These are phyloP conservation scores for Anticlea derivata DNA, from an alignment of 2,888 invertebrate species.

Conservation along the genomic window DNA sequence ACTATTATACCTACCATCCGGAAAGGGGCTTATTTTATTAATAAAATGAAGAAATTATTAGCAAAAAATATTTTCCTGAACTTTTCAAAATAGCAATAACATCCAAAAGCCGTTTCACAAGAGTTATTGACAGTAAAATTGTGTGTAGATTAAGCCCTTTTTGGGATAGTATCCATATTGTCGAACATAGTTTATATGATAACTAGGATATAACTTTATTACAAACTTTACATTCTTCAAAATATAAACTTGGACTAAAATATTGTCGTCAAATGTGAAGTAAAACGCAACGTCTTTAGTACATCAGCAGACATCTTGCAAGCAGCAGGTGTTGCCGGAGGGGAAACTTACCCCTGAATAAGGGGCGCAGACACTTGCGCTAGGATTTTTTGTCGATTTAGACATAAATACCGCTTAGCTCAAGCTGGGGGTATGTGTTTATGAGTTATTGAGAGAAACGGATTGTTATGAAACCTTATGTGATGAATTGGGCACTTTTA, in stretches of 20 bases:
- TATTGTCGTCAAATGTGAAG: constrained; percentile 9
- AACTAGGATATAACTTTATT: no score
- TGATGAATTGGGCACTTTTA: constrained; percentile 19
- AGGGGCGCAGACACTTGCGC: constrained; percentile 43
- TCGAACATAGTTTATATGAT: no score
- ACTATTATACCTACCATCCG: no score
- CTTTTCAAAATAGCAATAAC: no score
- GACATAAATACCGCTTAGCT: constrained; percentile 64
- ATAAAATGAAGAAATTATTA: no score
- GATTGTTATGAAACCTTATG: constrained; percentile 28
- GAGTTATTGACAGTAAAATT: no score
- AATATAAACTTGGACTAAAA: constrained; percentile 6
- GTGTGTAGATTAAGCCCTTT: no score
- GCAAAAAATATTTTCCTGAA: no score
- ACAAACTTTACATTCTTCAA: neutral
- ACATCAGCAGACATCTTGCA: constrained; percentile 56
- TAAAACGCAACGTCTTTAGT: constrained; percentile 50
- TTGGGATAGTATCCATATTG: no score
- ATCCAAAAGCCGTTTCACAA: no score
- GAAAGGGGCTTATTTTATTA: no score
- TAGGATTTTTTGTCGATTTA: constrained; percentile 68
- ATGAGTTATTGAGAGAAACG: constrained; percentile 41
- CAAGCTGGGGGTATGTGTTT: constrained; percentile 45
- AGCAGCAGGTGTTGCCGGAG: constrained; percentile 56
- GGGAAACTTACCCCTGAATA: constrained; percentile 44